Conservation (phyloP, 2,113 vertebrate species). For the Platysteira castanea region DNA sequence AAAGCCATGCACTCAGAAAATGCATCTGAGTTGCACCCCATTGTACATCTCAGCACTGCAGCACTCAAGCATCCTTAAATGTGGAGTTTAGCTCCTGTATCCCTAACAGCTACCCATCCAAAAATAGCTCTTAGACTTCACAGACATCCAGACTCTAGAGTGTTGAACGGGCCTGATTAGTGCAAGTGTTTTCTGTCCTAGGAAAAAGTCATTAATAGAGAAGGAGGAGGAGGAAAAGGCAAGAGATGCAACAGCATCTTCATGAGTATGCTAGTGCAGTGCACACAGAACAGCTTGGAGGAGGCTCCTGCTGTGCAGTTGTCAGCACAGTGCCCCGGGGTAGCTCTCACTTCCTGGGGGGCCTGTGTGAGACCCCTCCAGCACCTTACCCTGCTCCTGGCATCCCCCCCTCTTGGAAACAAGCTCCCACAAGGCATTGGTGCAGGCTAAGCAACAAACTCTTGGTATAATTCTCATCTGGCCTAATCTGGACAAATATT, state of each 20-base stretch:
- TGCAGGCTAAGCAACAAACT: neutral
- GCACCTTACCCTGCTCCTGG: neutral
- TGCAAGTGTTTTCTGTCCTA: neutral
- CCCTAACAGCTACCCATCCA: neutral
- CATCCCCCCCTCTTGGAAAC: neutral
- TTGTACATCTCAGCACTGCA: neutral
- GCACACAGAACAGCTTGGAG: neutral
- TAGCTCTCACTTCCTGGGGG: neutral
- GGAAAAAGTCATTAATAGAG: neutral
- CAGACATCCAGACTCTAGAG: neutral
- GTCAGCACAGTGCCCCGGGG: neutral
- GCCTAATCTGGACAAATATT: neutral
- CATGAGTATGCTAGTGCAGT: neutral
- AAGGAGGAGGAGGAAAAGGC: neutral
- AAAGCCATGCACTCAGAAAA: slow-evolving; percentile 46
- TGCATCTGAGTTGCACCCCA: neutral
- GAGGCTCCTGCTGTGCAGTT: neutral
- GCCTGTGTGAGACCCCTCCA: neutral
- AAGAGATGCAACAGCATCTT: slow-evolving; percentile 25
- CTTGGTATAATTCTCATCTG: neutral
- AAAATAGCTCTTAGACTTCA: neutral
- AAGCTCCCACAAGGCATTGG: neutral
- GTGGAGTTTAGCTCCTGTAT: neutral
- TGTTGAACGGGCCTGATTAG: neutral
- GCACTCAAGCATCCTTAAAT: neutral